phyloP scores from a whole-genome alignment of 2,113 vertebrate genomes.

The Upupa epops region DNA sequence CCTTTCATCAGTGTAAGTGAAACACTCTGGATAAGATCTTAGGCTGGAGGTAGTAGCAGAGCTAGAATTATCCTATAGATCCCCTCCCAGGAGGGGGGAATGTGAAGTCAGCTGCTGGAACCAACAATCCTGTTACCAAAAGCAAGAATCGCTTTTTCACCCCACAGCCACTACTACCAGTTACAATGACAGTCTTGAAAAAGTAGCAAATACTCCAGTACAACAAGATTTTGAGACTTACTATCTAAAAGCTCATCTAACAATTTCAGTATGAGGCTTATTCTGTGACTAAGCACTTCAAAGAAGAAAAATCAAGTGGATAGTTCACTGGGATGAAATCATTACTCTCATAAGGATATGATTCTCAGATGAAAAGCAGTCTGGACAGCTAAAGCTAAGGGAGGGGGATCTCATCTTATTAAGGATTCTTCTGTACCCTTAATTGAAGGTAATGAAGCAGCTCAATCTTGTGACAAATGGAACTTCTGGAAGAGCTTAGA shows the following conservation, averaged over 20 bases:
- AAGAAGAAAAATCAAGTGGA: background rate
- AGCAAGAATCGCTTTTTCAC: background rate
- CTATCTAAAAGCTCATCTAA: background rate
- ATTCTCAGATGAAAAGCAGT: background rate
- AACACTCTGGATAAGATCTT: background rate
- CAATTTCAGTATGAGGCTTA: background rate
- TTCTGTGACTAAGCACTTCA: background rate
- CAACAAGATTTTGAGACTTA: background rate
- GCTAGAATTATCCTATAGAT: background rate
- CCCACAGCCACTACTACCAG: background rate
- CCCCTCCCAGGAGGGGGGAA: background rate
- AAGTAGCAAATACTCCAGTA: background rate
- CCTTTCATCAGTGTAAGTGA: background rate
- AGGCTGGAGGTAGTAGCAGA: background rate
- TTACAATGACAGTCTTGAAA: background rate
- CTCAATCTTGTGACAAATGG: background rate
- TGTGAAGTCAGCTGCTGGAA: background rate
- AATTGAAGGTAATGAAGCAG: background rate
- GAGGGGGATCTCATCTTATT: rapidly evolving
- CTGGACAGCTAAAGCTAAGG: background rate
- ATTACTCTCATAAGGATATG: background rate
- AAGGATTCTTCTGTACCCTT: background rate
- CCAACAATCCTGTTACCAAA: background rate
- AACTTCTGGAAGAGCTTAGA: background rate
- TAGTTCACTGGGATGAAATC: background rate